Evolutionary conservation across 2,888 invertebrate genomes (phyloP).

Genomic region (Spodoptera picta): DNA sequence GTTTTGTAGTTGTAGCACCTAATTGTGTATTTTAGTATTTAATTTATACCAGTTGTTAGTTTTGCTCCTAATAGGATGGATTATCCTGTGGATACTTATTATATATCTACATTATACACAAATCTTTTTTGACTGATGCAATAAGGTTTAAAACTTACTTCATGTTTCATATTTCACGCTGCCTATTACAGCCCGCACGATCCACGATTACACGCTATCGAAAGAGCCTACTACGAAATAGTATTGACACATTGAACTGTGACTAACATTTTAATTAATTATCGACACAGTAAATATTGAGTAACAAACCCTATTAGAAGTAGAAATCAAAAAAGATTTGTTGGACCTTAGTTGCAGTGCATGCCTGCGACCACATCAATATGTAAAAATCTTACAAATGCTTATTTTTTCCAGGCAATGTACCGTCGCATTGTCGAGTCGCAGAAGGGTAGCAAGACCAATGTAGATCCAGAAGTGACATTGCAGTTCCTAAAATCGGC

Average conservation of each 20-base stretch:
- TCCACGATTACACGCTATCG: conserved; percentile 6
- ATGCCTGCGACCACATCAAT: conserved; percentile 22
- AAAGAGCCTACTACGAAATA: conserved; percentile 8
- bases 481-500: conserved; percentile 97
- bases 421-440: conserved; percentile 94
- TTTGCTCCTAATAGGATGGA: neutral
- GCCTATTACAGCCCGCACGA: conserved; percentile 16
- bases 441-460: conserved; percentile 91
- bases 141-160: neutral
- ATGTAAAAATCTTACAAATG: conserved; percentile 11
- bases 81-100: too few species aligned
- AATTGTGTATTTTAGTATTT: neutral
- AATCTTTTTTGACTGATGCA: conserved; percentile 25
- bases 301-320: neutral
- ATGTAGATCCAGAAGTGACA: conserved; percentile 96
- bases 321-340: conserved; percentile 30
- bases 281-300: neutral
- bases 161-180: conserved; percentile 12
- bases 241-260: conserved; percentile 14
- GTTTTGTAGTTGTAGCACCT: conserved; percentile 41
- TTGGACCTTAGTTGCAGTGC: conserved; percentile 34
- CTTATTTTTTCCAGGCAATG: conserved; percentile 91
- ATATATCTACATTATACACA: neutral
- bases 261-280: conserved; percentile 5
- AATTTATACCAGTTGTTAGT: conserved; percentile 2